Evolutionary conservation across 2,888 invertebrate species (phyloP).

Genomic region (Luffia ferchaultella): DNA sequence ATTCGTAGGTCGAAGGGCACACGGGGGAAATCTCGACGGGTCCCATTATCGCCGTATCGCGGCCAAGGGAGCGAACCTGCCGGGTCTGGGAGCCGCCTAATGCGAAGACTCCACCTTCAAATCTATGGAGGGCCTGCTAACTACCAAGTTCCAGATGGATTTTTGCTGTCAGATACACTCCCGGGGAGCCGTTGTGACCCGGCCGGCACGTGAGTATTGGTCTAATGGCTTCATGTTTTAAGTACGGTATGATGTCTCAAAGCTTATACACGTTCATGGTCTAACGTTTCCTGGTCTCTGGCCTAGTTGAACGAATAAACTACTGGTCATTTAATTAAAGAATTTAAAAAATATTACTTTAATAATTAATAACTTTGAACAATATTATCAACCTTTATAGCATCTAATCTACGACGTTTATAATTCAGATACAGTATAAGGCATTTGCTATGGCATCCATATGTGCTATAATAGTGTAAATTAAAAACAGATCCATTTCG

Average conservation of each 20-base stretch:
- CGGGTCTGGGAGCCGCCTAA: conserved; percentile 46
- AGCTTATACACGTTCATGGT: too few species aligned
- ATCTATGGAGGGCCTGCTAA: conserved; percentile 34
- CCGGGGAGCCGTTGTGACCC: neutral
- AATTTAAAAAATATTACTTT: too few species aligned
- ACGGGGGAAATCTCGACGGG: conserved; percentile 55
- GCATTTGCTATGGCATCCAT: too few species aligned
- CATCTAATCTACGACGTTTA: too few species aligned
- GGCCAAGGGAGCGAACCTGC: conserved; percentile 18
- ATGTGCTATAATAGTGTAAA: too few species aligned
- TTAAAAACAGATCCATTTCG: too few species aligned
- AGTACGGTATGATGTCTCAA: neutral
- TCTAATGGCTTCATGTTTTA: neutral
- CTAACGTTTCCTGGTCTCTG: too few species aligned
- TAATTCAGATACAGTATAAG: too few species aligned
- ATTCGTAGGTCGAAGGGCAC: conserved; percentile 54
- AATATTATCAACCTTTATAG: too few species aligned
- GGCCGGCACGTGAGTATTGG: neutral
- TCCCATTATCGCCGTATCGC: conserved; percentile 43
- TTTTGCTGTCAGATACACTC: conserved; percentile 42
- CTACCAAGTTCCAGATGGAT: conserved; percentile 61
- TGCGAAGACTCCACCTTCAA: conserved; percentile 26
- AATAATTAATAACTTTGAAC: too few species aligned
- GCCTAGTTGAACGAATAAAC: too few species aligned
- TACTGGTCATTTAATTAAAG: too few species aligned